phyloP scores from a whole-genome alignment of 2,113 vertebrate genomes.

The Muntiacus muntjak region DNA sequence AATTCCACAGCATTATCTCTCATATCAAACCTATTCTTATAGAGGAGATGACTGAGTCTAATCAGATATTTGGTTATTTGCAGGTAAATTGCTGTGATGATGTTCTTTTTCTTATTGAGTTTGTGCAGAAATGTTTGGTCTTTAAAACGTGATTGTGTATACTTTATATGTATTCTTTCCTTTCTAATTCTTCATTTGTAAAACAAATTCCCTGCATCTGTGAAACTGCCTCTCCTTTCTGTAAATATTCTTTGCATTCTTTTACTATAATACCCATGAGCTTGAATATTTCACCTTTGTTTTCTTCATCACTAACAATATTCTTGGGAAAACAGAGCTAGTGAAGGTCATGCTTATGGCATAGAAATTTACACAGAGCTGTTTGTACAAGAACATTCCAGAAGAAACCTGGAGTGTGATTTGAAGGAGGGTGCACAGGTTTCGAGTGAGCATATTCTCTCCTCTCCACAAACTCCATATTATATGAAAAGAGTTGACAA shows the following conservation, averaged over 20 bases:
- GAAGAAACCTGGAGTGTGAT: not conserved
- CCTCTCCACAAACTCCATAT: not conserved
- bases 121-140: not conserved
- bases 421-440: not conserved
- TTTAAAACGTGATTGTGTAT: not conserved
- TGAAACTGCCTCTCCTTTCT: not conserved
- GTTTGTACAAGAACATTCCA: not conserved
- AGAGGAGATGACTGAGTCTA: not conserved
- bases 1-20: not conserved
- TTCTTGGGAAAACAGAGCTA: not conserved
- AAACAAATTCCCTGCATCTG: not conserved
- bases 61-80: not conserved
- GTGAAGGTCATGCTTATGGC: not conserved
- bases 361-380: not conserved
- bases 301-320: not conserved
- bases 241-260: not conserved
- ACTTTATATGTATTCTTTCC: not conserved
- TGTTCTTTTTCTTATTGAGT: not conserved
- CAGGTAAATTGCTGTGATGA: not conserved
- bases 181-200: not conserved
- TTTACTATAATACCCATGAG: not conserved
- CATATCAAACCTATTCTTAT: not conserved
- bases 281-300: not conserved
- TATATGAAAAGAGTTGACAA: not conserved
- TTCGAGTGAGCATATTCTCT: fast-evolving